phyloP scores from a whole-genome alignment of 2,797 vertebrate genomes.

The Otolemur crassicaudatus region DNA sequence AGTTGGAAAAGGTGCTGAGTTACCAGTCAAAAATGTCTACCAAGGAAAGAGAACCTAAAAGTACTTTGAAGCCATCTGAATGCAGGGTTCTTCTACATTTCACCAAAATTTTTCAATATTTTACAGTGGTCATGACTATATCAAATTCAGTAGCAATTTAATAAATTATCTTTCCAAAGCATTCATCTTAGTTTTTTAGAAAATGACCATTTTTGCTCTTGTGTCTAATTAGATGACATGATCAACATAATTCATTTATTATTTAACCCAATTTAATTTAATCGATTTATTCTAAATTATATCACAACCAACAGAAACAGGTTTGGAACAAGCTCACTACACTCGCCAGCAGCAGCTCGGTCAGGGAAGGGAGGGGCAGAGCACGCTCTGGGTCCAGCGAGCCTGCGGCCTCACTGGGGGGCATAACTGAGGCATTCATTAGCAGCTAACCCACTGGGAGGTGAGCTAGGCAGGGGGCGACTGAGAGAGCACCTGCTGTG shows the following conservation, averaged over 20 bases:
- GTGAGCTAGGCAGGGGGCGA: background rate
- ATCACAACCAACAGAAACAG: background rate
- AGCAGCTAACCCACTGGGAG: background rate
- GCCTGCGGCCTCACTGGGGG: background rate
- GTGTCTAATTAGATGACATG: background rate
- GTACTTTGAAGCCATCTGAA: background rate
- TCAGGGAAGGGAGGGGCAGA: background rate
- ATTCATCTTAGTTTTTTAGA: background rate
- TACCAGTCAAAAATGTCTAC: background rate
- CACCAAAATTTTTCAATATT: background rate
- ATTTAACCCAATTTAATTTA: background rate
- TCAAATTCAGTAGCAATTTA: background rate
- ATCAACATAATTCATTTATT: background rate
- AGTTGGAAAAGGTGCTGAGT: too few relatives aligned
- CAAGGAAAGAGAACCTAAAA: background rate
- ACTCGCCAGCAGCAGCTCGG: rapidly evolving
- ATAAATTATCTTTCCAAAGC: background rate
- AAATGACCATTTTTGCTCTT: background rate
- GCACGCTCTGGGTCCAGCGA: too few relatives aligned
- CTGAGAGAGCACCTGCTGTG: background rate
- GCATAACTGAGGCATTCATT: background rate
- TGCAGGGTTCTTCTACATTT: background rate
- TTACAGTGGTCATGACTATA: background rate
- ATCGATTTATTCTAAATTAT: background rate
- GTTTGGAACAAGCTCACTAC: background rate